Evolutionary conservation across 2,113 vertebrate genomes (phyloP), one percentile per base, ranked within the genome.

Genomic region (Oryzias woworae): DNA sequence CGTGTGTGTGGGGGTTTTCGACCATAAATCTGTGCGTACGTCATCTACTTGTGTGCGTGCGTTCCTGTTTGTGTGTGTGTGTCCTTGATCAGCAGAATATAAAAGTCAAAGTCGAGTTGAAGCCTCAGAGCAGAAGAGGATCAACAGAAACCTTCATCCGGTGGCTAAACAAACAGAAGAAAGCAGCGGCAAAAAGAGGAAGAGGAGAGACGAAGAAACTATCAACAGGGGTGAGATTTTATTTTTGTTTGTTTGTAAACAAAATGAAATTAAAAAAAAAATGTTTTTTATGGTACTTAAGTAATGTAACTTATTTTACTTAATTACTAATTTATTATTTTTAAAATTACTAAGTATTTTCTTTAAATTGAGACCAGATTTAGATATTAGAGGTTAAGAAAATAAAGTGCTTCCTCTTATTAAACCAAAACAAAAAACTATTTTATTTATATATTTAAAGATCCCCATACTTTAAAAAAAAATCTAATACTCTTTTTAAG

Each of bases 71-170:
- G 48, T 66, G 66, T 12, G 41, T 15, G 43, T 26, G 48, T 60
- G 76, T 80, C 57, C 56, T 66, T 73, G 81, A 56, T 50, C 17
- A 31, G 14, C 45, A 59, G 53, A 20, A 23, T 85, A 83, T 82
- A 85, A 85, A 59, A 62, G 65, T 10, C 3, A 14, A 4, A 0
- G 4, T 15, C 64, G 2, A 14, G 16, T 17, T 15, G 8, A n/a
- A 68, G 24, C 14, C 0, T 66, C 71, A 70, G 50, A 60, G 63
- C 55, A 61, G 51, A 43, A 55, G 23, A 48, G 23, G 7, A 65
- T 36, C 45, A 7, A 23, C 51, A 20, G 53, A 59, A 44, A 14
- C 4, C 58, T 77, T 26, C 23, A 14, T 36, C 66, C 18, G n/a
- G 18, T 49, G 1, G 16, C 22, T 2, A 0, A 62, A 58, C 46